Conservation (phyloP, 2,888 invertebrate species). For the Colostygia pectinataria region DNA sequence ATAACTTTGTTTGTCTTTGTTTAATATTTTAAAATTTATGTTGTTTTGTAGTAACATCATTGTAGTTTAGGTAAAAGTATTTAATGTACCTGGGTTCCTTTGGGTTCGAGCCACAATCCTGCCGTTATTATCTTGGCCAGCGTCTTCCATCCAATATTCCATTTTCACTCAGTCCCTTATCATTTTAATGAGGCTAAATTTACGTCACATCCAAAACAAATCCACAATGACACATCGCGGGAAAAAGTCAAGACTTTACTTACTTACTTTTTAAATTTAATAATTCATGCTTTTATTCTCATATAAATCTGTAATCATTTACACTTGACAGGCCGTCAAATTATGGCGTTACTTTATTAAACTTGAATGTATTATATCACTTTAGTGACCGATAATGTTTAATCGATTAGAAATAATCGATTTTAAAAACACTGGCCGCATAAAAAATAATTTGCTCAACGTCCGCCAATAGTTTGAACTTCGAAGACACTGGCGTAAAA, state of each 20-base stretch:
- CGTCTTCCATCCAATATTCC: constrained; percentile 79
- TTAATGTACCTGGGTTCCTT: constrained; percentile 66
- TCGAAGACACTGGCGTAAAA: constrained; percentile 69
- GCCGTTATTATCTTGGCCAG: constrained; percentile 53
- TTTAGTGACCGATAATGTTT: constrained; percentile 13
- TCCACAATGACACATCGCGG: constrained; percentile 48
- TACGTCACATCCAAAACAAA: constrained; percentile 51
- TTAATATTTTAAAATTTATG: too few species aligned
- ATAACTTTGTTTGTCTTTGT: too few species aligned
- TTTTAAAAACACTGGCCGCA: constrained; percentile 33
- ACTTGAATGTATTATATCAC: neutral
- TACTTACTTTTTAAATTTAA: too few species aligned
- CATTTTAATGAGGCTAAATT: constrained; percentile 31
- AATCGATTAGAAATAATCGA: constrained; percentile 25
- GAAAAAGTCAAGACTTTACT: constrained; percentile 15
- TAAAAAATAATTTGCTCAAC: constrained; percentile 51
- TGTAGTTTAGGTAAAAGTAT: neutral
- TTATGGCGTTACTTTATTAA: neutral
- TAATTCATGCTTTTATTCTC: constrained; percentile 3
- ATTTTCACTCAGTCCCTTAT: constrained; percentile 52
- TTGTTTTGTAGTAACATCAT: too few species aligned
- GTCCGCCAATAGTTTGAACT: constrained; percentile 73
- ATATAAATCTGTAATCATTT: neutral
- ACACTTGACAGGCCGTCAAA: neutral
- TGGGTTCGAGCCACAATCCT: constrained; percentile 49